A percentile compares a stretch with the other conserved stretches of the same genome.
These are phyloP conservation scores for Cheilosia scutellata DNA, from an alignment of 2,888 invertebrate species.

Conservation along the genomic window DNA sequence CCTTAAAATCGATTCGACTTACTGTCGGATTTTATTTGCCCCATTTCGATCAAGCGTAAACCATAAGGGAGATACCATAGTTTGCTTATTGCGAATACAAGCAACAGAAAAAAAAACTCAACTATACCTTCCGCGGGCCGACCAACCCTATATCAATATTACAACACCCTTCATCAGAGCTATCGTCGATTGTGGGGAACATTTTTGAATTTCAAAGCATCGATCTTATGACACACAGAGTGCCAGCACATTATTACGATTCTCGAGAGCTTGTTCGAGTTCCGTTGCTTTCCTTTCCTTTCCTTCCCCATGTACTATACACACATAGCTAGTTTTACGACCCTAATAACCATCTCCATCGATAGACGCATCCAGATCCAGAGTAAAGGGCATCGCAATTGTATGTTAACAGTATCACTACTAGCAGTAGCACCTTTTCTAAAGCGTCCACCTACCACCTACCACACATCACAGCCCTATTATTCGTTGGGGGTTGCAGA, in stretches of 20 bases:
- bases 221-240: slow-evolving; percentile 68
- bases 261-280: slow-evolving; percentile 70
- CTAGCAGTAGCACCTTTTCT: slow-evolving; percentile 55
- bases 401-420: slow-evolving; percentile 51
- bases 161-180: slow-evolving; percentile 38
- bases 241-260: slow-evolving; percentile 74
- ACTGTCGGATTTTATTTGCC: slow-evolving; percentile 34
- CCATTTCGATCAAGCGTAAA: slow-evolving; percentile 3
- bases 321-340: slow-evolving; percentile 26
- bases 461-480: not conserved
- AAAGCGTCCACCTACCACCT: not conserved
- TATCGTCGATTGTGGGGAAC: slow-evolving; percentile 39
- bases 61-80: not conserved
- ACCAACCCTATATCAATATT: slow-evolving; percentile 44
- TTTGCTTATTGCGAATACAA: slow-evolving; percentile 47
- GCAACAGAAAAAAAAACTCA: too few relatives aligned
- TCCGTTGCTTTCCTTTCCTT: slow-evolving; percentile 19
- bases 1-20: slow-evolving; percentile 27
- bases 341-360: slow-evolving; percentile 71
- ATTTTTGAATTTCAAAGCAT: slow-evolving; percentile 68
- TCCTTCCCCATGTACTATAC: slow-evolving; percentile 59
- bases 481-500: slow-evolving; percentile 42
- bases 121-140: not conserved
- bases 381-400: slow-evolving; percentile 63
- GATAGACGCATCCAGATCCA: slow-evolving; percentile 40